phyloP scores from a whole-genome alignment of 2,797 vertebrate species.

The Sebastes itinus region DNA sequence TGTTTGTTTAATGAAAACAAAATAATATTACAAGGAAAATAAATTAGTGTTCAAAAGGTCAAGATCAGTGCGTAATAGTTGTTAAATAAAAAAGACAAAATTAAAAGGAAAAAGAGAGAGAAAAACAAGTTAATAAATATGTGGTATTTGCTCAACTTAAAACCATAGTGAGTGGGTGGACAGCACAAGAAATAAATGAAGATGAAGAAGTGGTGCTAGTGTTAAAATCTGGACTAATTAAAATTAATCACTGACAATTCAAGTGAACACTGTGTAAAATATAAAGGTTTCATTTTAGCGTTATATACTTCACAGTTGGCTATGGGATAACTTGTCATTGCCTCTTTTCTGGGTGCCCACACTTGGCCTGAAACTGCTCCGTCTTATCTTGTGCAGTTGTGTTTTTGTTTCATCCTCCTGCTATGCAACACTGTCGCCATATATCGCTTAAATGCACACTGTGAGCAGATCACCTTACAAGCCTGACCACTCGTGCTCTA shows the following conservation, averaged over 20 bases:
- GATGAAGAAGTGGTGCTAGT: background rate
- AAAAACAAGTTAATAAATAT: background rate
- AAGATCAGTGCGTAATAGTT: background rate
- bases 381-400: background rate
- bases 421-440: background rate
- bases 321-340: background rate
- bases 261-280: background rate
- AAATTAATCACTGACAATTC: background rate
- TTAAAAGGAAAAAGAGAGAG: background rate
- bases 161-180: background rate
- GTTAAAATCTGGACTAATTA: background rate
- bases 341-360: background rate
- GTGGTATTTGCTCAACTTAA: background rate
- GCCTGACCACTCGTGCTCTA: background rate
- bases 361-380: slow-evolving; percentile 2
- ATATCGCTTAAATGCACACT: background rate
- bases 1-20: background rate
- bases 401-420: background rate
- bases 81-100: background rate
- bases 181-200: background rate
- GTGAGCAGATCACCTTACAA: background rate
- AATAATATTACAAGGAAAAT: background rate
- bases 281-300: background rate
- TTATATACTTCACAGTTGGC: background rate
- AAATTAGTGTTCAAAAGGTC: background rate